Evolutionary conservation across 2,113 vertebrate species (phyloP), one percentile per base, ranked within the genome.

Genomic region (Oplegnathus fasciatus): DNA sequence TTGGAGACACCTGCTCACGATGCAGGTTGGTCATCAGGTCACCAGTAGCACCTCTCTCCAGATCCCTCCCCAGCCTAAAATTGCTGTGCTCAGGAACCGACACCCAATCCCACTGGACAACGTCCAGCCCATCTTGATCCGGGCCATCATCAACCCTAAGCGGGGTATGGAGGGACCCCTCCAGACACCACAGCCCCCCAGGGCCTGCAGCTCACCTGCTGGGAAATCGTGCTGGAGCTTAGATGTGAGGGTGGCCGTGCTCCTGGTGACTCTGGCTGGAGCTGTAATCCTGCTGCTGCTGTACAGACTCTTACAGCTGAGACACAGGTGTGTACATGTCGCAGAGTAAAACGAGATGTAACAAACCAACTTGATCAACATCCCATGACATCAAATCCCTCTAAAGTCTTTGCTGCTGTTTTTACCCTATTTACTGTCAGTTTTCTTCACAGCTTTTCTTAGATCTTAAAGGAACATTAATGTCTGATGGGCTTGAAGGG

Each of bases 241-340:
- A 37, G 93, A 95, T 24, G 30, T 89, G 52, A 90, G 84, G 46
- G 76, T 95, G 66, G 88, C 78, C 0, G 44, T 95, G 28, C 32
- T 95, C 18, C 86, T 96, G 78, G 50, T 93, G 84, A 91, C 89
- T 10, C 20, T 95, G 44, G 94, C 94, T 50, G 95, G 91, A 73
- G 86, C 90, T 5, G 40, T 94, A 9, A 93, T 96, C 62, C 86
- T 96, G 69, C 82, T 90, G 22, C 92, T 96, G 67, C 74, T 96
- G 5, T 96, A 94, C 80, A 86, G 85, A 66, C 89, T 95, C 2
- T 61, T 96, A 24, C 89, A 92, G 88, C 86, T 95, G 10, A 90
- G 93, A 62, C 93, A 95, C 91, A 94, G 91, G 94, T 93, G 60
- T 48, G 87, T 81, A 58, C 11, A 24, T 30, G 20, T 20, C n/a